phyloP scores from a whole-genome alignment of 1,140 invertebrate species.

The Dinothrombium tinctorium region DNA sequence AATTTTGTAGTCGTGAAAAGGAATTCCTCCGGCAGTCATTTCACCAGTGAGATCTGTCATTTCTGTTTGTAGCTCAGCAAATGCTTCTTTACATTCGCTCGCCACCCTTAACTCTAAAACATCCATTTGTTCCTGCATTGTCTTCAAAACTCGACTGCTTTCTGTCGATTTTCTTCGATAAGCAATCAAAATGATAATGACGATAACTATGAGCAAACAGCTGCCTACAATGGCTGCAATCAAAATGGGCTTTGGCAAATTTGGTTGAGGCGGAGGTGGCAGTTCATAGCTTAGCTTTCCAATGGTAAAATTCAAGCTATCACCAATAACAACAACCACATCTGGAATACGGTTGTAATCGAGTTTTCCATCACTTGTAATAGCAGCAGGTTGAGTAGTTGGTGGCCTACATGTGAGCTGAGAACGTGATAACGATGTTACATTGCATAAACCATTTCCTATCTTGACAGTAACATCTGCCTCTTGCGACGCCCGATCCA shows the following conservation, averaged over 20 bases:
- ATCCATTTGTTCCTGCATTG: constrained; percentile 99
- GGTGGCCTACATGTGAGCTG: constrained; percentile 78
- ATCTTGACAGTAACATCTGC: constrained; percentile 69
- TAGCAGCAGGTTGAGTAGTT: constrained; percentile 35
- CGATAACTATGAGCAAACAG: constrained; percentile 42
- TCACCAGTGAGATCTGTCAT: constrained; percentile 94
- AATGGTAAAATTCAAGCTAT: constrained; percentile 53
- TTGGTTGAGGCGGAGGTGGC: constrained; percentile 42
- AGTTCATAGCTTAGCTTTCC: constrained; percentile 74
- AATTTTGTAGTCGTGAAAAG: constrained; percentile 84
- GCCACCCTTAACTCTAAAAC: constrained; percentile 66
- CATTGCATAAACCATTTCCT: constrained; percentile 67
- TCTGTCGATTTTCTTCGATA: constrained; percentile 88
- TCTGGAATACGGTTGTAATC: constrained; percentile 15
- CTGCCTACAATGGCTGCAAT: constrained; percentile 43
- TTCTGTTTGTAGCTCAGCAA: constrained; percentile 96
- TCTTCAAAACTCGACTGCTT: constrained; percentile 82
- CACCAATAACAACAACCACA: constrained; percentile 34
- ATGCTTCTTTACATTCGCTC: constrained; percentile 44
- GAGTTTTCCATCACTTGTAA: constrained; percentile 29
- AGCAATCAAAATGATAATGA: constrained; percentile 52
- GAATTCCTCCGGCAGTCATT: constrained; percentile 58
- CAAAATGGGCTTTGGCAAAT: constrained; percentile 50
- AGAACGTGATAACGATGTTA: constrained; percentile 62
- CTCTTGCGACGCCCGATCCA: constrained; percentile 70